These are phyloP conservation scores for Mixornis gularis DNA, from an alignment of 2,113 vertebrate genomes.

Conservation along the genomic window DNA sequence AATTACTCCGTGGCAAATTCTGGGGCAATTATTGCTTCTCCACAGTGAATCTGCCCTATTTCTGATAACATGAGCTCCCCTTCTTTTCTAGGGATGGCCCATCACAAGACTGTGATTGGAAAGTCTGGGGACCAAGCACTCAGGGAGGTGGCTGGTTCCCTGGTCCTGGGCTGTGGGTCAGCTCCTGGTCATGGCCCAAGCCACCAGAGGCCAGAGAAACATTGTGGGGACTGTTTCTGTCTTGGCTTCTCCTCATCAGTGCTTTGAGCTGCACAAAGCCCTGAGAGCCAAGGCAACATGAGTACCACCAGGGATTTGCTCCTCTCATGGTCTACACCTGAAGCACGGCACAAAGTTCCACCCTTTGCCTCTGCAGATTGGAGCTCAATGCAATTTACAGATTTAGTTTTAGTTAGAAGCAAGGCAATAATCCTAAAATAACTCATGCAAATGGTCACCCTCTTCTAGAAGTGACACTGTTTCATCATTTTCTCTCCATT, in stretches of 20 bases:
- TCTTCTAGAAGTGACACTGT: not conserved
- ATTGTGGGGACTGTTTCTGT: accelerated
- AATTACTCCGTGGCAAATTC: not conserved
- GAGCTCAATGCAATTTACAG: not conserved
- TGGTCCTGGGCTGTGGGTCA: not conserved
- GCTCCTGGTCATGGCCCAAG: not conserved
- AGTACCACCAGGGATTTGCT: not conserved
- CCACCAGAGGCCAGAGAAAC: not conserved
- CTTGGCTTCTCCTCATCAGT: not conserved
- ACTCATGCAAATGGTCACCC: not conserved
- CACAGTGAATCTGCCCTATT: not conserved
- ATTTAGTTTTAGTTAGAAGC: not conserved
- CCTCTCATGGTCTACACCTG: not conserved
- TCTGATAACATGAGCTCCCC: not conserved
- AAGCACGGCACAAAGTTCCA: not conserved
- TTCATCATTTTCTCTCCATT: not conserved
- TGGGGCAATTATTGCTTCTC: not conserved
- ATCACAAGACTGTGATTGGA: accelerated
- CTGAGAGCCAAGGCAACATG: not conserved
- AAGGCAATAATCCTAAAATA: not conserved
- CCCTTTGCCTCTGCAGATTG: not conserved
- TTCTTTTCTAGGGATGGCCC: not conserved
- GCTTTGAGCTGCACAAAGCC: not conserved
- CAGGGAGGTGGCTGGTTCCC: not conserved
- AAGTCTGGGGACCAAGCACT: not conserved